Percentiles rank a stretch among this genome's conserved stretches.
These are phyloP conservation scores for Stylophora pistillata DNA, from an alignment of 64 coral and sea anemone genomes.

Conservation along the genomic window DNA sequence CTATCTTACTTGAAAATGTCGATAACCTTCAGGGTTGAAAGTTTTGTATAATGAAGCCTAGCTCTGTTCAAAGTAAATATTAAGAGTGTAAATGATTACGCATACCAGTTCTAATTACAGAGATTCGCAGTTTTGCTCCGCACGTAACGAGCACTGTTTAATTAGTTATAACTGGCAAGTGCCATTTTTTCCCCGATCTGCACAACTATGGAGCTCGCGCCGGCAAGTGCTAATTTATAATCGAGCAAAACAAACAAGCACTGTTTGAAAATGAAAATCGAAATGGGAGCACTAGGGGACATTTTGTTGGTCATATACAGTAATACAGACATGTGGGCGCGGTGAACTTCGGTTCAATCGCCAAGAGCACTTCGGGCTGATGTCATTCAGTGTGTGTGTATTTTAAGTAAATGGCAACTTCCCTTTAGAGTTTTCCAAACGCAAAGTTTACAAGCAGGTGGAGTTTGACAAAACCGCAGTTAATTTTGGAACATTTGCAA, in stretches of 20 bases:
- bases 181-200: constrained; percentile 4
- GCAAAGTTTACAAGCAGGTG: constrained; percentile 6
- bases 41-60: background rate
- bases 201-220: constrained; percentile 29
- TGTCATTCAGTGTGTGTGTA: background rate
- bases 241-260: constrained; percentile 28
- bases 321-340: background rate
- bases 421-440: constrained; percentile 1
- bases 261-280: constrained; percentile 12
- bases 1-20: background rate
- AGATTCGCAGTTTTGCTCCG: constrained; percentile 4
- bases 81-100: background rate
- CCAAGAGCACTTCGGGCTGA: background rate
- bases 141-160: background rate
- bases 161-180: constrained; percentile 13
- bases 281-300: background rate
- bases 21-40: background rate
- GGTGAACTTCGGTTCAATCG: background rate
- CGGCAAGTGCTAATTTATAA: constrained; percentile 21
- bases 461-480: constrained; percentile 28
- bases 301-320: background rate
- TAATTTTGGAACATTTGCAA: constrained; percentile 27
- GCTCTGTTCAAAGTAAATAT: constrained; percentile 2
- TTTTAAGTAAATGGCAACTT: constrained; percentile 47
- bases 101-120: background rate